Evolutionary conservation across 2,797 vertebrate species (phyloP), one percentile per base, ranked within the genome.

Genomic region (Sebastes dallii): DNA sequence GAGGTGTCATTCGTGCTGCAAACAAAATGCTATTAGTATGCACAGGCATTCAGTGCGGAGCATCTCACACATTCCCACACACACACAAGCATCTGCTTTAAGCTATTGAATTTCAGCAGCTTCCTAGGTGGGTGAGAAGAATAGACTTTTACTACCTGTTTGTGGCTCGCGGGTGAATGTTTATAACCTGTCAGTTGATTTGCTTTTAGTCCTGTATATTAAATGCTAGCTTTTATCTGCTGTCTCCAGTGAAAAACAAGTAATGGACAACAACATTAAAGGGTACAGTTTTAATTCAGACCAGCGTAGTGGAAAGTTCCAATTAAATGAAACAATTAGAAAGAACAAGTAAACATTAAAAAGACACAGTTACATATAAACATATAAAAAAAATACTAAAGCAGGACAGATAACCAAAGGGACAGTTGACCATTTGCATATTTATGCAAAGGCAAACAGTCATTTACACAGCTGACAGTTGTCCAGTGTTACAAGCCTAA

Each of bases 1-100:
- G 72, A 89, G 88, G 91, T 93, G 91, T 92, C 88, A 88, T 89
- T 86, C 60, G 25, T 84, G 80, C 78, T 64, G 58, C 85, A 90
- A 91, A 90, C 83, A 88, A 85, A 90, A 88, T 84, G 67, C 60
- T 61, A 82, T 92, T 89, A 92, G 87, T 79, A 91, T 90, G 85
- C 84, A 75, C 74, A 84, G 78, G 66, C 82, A 89, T 86, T 86
- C 83, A 74, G 72, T 34, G 69, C 55, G 24, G 18, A 87, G 70
- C 78, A 73, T 61, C 83, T 52, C 78, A 25, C 72, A 24, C 67
- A 54, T 25, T 30, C 27, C 20, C 42, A 32, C 50, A 62, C 54
- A 30, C 13, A 39, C 67, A 81, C 77, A 73, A 78, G 75, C 66
- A 84, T 79, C 75, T 85, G 72, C 82, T 87, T 71, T 55, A 71